Conservation (phyloP, 2,888 invertebrate genomes). For the Lordiphosa andalusiaca region DNA sequence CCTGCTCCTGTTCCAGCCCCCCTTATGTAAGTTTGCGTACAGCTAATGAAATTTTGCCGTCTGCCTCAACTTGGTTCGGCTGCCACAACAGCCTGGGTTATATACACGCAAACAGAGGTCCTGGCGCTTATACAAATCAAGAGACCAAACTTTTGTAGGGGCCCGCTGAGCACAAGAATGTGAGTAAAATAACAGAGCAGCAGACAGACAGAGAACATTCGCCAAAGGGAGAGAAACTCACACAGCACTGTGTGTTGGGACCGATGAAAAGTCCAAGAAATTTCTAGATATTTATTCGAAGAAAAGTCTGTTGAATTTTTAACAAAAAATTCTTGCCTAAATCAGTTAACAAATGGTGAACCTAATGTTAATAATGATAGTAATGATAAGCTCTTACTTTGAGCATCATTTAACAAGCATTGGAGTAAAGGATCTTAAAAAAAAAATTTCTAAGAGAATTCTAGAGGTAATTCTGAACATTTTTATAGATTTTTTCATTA, state of each 20-base stretch:
- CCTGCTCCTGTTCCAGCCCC: conserved; percentile 19
- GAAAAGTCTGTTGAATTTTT: too few species aligned
- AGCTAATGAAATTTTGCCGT: conserved; percentile 47
- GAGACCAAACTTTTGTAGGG: conserved; percentile 15
- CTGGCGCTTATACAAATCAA: neutral
- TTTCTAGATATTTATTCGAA: too few species aligned
- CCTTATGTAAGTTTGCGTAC: conserved; percentile 37
- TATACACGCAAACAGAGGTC: conserved; percentile 4
- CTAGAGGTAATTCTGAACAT: too few species aligned
- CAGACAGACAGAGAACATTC: conserved; percentile 43
- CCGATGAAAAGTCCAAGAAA: too few species aligned
- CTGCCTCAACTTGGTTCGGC: conserved; percentile 15
- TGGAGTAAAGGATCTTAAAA: too few species aligned
- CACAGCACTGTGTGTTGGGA: neutral
- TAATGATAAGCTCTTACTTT: too few species aligned
- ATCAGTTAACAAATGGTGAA: too few species aligned
- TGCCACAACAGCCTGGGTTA: conserved; percentile 8
- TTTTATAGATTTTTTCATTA: too few species aligned
- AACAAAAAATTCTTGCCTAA: too few species aligned
- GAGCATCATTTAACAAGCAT: too few species aligned
- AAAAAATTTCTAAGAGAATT: too few species aligned
- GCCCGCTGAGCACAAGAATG: conserved; percentile 47
- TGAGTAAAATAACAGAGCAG: conserved; percentile 34
- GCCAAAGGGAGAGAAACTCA: conserved; percentile 10
- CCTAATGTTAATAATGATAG: too few species aligned